phyloP scores from a whole-genome alignment of 2,888 invertebrate species.

The Labia minor region DNA sequence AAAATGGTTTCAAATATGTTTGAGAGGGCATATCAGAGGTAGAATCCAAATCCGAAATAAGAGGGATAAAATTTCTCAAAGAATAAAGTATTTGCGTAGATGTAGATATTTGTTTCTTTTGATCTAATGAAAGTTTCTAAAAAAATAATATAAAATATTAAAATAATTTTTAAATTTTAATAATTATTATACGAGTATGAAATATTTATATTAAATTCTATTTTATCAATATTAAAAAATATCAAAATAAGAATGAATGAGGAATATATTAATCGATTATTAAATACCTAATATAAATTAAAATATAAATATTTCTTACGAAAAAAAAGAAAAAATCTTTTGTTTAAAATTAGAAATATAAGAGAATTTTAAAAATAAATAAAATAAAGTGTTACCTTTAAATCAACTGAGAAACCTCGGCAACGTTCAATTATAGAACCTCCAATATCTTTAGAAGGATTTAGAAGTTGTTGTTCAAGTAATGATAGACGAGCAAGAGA shows the following conservation, averaged over 20 bases:
- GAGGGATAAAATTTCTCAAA: neutral
- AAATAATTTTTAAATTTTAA: too few species aligned
- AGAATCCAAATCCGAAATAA: neutral
- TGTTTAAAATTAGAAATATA: too few species aligned
- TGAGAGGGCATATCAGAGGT: neutral
- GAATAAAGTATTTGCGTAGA: neutral
- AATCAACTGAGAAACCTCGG: constrained; percentile 70
- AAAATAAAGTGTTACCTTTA: constrained; percentile 57
- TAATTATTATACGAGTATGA: too few species aligned
- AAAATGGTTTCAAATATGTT: neutral
- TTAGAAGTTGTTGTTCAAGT: constrained; percentile 47
- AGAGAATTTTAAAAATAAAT: too few species aligned
- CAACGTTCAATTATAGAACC: constrained; percentile 71
- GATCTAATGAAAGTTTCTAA: neutral
- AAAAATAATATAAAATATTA: too few species aligned
- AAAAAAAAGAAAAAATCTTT: too few species aligned
- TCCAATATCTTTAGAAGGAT: constrained; percentile 69
- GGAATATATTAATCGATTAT: too few species aligned
- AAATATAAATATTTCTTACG: too few species aligned
- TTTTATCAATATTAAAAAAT: too few species aligned
- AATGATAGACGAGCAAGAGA: constrained; percentile 57
- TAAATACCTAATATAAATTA: too few species aligned
- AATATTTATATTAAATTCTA: too few species aligned
- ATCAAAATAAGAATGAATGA: too few species aligned
- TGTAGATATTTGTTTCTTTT: constrained; percentile 25